Evolutionary conservation across 2,113 vertebrate species (phyloP).

Genomic region (Ptilonorhynchus violaceus): DNA sequence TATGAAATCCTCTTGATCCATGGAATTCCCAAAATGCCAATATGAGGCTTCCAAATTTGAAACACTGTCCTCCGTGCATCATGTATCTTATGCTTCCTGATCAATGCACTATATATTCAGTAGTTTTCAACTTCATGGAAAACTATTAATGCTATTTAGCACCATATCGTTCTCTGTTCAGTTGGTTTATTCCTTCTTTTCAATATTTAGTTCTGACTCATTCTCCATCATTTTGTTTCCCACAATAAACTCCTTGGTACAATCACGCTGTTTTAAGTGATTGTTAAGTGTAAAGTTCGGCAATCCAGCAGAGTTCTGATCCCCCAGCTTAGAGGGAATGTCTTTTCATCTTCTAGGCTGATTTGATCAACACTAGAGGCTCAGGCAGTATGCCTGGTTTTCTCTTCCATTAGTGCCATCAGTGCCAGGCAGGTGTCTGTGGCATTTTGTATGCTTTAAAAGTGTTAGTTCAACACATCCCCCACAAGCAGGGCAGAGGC

Average conservation of each 20-base stretch:
- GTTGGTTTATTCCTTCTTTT: neutral
- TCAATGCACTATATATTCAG: neutral
- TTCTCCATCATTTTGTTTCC: neutral
- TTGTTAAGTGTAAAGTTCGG: no score
- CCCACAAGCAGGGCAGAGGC: neutral
- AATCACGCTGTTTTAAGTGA: no score
- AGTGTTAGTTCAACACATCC: neutral
- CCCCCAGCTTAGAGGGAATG: neutral
- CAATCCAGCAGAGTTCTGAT: neutral
- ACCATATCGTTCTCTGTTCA: neutral
- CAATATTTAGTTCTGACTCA: neutral
- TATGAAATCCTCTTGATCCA: neutral
- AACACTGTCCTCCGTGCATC: neutral
- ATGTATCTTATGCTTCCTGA: neutral
- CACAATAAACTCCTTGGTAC: neutral
- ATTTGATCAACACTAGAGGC: neutral
- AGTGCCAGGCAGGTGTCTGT: neutral
- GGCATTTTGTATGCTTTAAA: neutral
- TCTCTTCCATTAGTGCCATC: neutral
- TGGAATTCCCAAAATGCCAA: neutral
- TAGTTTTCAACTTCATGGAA: neutral
- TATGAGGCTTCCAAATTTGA: neutral
- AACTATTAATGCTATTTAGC: neutral
- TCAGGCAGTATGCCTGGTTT: neutral
- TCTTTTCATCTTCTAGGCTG: neutral